Base-by-base conservation (phyloP, 2,113 vertebrate genomes). In the Proterorhinus semilunaris region DNA sequence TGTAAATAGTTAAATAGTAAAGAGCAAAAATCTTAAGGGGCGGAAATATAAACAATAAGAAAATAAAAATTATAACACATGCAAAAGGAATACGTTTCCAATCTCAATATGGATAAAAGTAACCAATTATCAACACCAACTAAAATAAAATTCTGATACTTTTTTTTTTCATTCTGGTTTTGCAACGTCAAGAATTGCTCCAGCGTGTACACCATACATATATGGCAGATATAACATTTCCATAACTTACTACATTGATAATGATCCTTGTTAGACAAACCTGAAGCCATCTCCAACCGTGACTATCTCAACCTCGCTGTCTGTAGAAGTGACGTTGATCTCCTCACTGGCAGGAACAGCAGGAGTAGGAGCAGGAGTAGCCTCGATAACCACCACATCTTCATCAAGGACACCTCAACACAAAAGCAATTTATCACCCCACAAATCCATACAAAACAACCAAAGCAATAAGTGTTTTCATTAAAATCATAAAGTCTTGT, bases 301-400 rank as follows among this genome's bases (percentile, higher is more conserved):
- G 72, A 99, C 97, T 21, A 99, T 99, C 89, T 99, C 98, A 69
- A 99, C 98, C 90, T 99, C 98, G 27, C 98, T 99, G 75, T 99
- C 98, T 7, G 98, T 99, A 83, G 97, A 99, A 83, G 98, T 99
- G 92, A 99, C 98, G 54, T 99, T 99, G 91, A 99, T 99, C 93
- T 99, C 98, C 94, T 99, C 98, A 5, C 96, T 99, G 87, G 95
- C 95, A 81, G 95, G 95, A 68, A 98, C 93, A 67, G 95, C 92
- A 52, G 96, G 87, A 82, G 95, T 95, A 27, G 96, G 96, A 69
- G 96, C 96, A 47, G 96, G 96, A 67, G 95, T 98, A n/a, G 96
- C 93, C 90, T 99, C 98, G 65, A 99, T 99, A 88, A 99, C 97
- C 79, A 99, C 97, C 74, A 99, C 97, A 59, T 99, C 98, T 91